Percentiles rank a stretch among this genome's conserved stretches.
These are phyloP conservation scores for Umimayanthus kanabou DNA, from an alignment of 92 coral and sea anemone species.

Conservation along the genomic window DNA sequence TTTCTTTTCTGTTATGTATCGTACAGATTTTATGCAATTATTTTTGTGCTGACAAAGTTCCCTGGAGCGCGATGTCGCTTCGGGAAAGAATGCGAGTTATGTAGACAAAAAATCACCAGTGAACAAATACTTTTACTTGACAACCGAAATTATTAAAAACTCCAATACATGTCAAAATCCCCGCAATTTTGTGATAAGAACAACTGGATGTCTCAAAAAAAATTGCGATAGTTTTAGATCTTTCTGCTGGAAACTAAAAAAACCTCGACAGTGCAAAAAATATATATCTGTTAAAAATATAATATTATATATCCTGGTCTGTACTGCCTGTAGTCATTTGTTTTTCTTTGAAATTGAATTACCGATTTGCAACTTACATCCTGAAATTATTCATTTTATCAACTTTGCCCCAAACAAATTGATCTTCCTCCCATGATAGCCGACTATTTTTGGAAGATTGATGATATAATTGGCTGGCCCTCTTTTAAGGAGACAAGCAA, in stretches of 20 bases:
- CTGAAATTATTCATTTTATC: too few relatives aligned
- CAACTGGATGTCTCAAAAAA: background rate
- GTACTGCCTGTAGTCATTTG: background rate
- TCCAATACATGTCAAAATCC: background rate
- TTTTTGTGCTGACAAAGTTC: background rate
- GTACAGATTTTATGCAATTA: background rate
- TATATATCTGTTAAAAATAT: too few relatives aligned
- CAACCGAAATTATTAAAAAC: background rate
- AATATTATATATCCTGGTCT: too few relatives aligned
- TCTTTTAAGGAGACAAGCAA: background rate
- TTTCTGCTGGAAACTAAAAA: background rate
- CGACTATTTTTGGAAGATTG: background rate
- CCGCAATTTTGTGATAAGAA: background rate
- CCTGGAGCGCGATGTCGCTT: constrained; percentile 3
- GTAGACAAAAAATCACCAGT: background rate
- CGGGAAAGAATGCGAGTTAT: background rate
- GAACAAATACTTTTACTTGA: background rate
- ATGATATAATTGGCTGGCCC: background rate
- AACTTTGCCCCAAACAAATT: background rate
- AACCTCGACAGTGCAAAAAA: background rate
- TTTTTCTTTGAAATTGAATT: too few relatives aligned
- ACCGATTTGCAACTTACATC: background rate
- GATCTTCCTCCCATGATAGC: background rate
- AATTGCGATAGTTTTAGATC: background rate
- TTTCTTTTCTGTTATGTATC: background rate